Conservation (phyloP, 2,888 invertebrate genomes). For the Emmelina monodactyla region DNA sequence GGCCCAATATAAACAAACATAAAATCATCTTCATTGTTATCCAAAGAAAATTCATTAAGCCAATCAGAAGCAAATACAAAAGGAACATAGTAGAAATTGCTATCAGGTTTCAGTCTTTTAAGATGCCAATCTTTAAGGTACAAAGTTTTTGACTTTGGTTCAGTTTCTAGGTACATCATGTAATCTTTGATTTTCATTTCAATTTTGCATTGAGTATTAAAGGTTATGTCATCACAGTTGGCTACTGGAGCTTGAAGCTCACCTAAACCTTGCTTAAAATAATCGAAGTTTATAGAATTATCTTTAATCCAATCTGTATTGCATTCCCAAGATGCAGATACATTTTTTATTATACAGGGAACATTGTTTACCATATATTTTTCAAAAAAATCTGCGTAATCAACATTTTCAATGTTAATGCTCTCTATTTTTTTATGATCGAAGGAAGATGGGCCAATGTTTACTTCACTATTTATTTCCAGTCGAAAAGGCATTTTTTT, state of each 20-base stretch:
- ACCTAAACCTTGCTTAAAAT: conserved; percentile 68
- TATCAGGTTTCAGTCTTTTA: conserved; percentile 67
- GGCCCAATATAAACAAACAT: conserved; percentile 99
- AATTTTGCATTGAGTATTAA: conserved; percentile 77
- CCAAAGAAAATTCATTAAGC: conserved; percentile 88
- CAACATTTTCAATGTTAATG: neutral
- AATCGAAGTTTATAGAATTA: conserved; percentile 68
- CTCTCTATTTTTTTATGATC: neutral
- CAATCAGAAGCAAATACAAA: conserved; percentile 89
- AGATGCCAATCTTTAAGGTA: conserved; percentile 96
- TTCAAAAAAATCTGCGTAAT: conserved; percentile 68
- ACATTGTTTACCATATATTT: conserved; percentile 39
- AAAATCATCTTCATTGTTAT: conserved; percentile 84
- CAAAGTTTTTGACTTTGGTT: conserved; percentile 51
- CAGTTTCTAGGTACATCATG: conserved; percentile 72
- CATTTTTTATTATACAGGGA: conserved; percentile 74
- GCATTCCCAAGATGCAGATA: conserved; percentile 72
- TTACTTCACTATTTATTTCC: too few species aligned
- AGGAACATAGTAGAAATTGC: conserved; percentile 81
- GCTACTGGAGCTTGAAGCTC: conserved; percentile 77
- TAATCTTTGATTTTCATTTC: conserved; percentile 75
- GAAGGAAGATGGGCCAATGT: too few species aligned
- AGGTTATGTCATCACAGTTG: conserved; percentile 77
- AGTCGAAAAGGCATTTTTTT: too few species aligned
- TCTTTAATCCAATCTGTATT: conserved; percentile 67